Percentiles rank a stretch among this genome's conserved stretches.
These are phyloP conservation scores for Drosophila neoperkinsi DNA, from an alignment of 2,888 invertebrate species.

Conservation along the genomic window DNA sequence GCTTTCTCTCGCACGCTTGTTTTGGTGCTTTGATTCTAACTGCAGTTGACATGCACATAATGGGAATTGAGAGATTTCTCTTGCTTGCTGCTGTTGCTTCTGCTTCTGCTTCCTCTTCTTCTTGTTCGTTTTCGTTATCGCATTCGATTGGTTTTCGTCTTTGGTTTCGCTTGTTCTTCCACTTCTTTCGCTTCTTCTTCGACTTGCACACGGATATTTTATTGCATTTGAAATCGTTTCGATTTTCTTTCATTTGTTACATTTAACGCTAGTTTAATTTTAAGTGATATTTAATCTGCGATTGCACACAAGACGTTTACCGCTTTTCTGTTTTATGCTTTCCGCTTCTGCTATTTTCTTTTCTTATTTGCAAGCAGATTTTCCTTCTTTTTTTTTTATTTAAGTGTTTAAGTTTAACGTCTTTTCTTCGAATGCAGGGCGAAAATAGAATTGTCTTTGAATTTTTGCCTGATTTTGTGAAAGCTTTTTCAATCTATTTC, in stretches of 20 bases:
- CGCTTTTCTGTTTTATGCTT: slow-evolving; percentile 4
- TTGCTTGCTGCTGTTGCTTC: slow-evolving; percentile 35
- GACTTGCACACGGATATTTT: slow-evolving; percentile 61
- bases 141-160: slow-evolving; percentile 71
- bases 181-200: slow-evolving; percentile 15
- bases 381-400: slow-evolving; percentile 10
- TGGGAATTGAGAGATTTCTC: slow-evolving; percentile 79
- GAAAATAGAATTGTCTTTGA: not conserved
- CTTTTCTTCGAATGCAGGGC: not conserved
- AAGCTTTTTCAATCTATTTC: not conserved
- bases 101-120: not conserved
- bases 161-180: slow-evolving; percentile 21
- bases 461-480: not conserved
- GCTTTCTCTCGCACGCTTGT: slow-evolving; percentile 28
- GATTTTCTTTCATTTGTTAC: slow-evolving; percentile 80
- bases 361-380: not conserved
- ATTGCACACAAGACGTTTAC: slow-evolving; percentile 44
- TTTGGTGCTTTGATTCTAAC: slow-evolving; percentile 76
- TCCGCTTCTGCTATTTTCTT: not conserved
- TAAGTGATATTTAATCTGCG: slow-evolving; percentile 80
- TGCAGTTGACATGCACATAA: slow-evolving; percentile 82
- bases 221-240: slow-evolving; percentile 75
- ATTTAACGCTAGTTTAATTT: slow-evolving; percentile 78
- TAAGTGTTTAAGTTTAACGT: slow-evolving; percentile 22
- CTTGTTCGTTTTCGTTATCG: slow-evolving; percentile 55